phyloP scores from a whole-genome alignment of 2,113 vertebrate genomes.

The Cairina moschata region DNA sequence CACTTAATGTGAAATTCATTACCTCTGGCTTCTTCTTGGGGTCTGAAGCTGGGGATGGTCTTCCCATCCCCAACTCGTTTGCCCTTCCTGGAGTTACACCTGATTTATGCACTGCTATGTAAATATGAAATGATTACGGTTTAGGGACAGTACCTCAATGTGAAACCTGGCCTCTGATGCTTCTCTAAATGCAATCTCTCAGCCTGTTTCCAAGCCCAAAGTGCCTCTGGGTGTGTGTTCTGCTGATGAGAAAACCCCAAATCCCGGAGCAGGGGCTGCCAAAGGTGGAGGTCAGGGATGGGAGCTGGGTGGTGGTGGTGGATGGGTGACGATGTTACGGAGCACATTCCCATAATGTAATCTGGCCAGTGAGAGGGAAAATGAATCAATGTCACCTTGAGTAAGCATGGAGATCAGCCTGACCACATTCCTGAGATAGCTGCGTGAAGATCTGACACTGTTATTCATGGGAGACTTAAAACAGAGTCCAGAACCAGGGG shows the following conservation, averaged over 20 bases:
- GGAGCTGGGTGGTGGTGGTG: neutral
- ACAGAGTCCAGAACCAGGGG: conserved; percentile 54
- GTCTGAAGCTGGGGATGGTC: neutral
- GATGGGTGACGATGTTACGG: neutral
- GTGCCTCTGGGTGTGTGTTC: neutral
- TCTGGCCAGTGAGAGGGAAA: conserved; percentile 17
- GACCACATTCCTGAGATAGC: conserved; percentile 75
- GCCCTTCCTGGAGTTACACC: neutral
- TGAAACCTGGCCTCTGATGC: neutral
- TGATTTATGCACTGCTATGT: neutral
- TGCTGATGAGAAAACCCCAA: neutral
- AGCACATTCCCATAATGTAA: conserved; percentile 33
- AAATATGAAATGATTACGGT: neutral
- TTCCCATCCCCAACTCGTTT: neutral
- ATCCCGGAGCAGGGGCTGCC: neutral
- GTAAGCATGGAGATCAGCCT: conserved; percentile 65
- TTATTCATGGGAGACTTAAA: conserved; percentile 67
- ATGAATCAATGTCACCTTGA: conserved; percentile 72
- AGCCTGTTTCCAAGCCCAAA: neutral
- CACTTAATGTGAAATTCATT: neutral
- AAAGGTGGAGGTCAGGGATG: neutral
- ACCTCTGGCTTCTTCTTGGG: neutral
- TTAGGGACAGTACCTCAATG: neutral
- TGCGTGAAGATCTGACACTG: conserved; percentile 49
- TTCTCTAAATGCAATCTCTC: neutral